Base-by-base conservation (phyloP, 92 coral and sea anemone species). In the Epizoanthus rinbou region DNA sequence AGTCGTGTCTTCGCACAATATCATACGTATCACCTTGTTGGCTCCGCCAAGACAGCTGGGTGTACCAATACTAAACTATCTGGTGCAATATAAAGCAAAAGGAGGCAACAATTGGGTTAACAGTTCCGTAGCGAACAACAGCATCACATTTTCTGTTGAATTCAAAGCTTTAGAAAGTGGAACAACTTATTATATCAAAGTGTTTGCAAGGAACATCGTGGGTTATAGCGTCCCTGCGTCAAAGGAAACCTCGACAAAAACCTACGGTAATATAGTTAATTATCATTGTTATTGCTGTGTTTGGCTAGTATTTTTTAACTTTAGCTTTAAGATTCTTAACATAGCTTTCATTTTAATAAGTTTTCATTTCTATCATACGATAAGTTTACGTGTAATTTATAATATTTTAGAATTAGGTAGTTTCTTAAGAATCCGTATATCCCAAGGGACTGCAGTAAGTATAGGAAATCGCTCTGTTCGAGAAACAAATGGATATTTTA, bases 201-300 rank as follows among this genome's bases (percentile, higher is more conserved):
- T 67, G 14, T 67, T 5, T 16, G 73, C 50, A 67, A 67, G 73
- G 39, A 67, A 67, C n/a, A 33, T 33, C 15, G 41, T 67, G 16
- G 73, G 73, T 25, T 67, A 67, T 19, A 67, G 73, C 13, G 73
- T 8, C 17, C 73, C 73, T 5, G 39, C 73, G 18, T 31, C 39
- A 17, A 19, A 28, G 47, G 3, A 67, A 15, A 33, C 31, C 35
- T 33, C 47, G 3, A 67, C 73, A 15, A 67, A 67, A 13, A 8
- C 17, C 17, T 5, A 33, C 3, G 47, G 73, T 67, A 67, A 33
- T 33, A 24, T 59, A 14, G 1, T 58, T 6, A 0, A 11, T 0
- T 11, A 17, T 21, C 6, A 58, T 17, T 21, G 14, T 21, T 8
- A 5, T 17, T 21, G 64, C 1, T 17, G 23, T 58, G 3, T 17